Evolutionary conservation across 2,888 invertebrate species (phyloP), one percentile per base, ranked within the genome.

Genomic region (Agriopis marginaria): DNA sequence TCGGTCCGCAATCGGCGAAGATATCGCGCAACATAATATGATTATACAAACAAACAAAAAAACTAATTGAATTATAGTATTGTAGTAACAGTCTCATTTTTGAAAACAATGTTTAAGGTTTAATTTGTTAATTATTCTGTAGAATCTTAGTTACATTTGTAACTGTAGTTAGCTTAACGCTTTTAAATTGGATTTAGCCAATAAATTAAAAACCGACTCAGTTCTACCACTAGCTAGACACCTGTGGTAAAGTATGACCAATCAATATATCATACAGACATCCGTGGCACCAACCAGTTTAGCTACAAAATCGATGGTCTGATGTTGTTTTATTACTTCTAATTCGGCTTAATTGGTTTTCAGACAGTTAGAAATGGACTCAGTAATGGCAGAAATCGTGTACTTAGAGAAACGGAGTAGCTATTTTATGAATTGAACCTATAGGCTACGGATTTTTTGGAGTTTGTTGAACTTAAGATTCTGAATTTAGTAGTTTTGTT

Each of bases 271-370:
- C 70, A 70, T 66, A 63, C 59, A 66, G 58, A 54, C 54, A 66
- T 70, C 70, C 63, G 66, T 60, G 11, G 65, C 65, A 49, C 53
- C n/a, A 14, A 50, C 60, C 71, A 62, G 62, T 60, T 69, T 59
- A 65, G 63, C 68, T 68, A 55, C 55, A 58, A 56, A 70, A 68
- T 50, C 64, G 65, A 68, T 66, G 59, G 61, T 58, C 49, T 60
- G 71, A 71, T 66, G 71, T 70, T 68, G 68, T 71, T 75, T 71
- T 75, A 73, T 70, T 71, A 58, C 71, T 71, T 70, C 65, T 70
- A 70, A 75, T 75, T 75, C 67, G 66, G 67, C 65, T 71, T 71
- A 71, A 71, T 75, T 68, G 70, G 58, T 70, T 71, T 71, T 66
- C 55, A 62, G 62, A 68, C 58, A 64, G 60, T 55, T 61, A 63